Evolutionary conservation across 2,888 invertebrate species (phyloP).

Genomic region (Gastracanthus pulcherrimus): DNA sequence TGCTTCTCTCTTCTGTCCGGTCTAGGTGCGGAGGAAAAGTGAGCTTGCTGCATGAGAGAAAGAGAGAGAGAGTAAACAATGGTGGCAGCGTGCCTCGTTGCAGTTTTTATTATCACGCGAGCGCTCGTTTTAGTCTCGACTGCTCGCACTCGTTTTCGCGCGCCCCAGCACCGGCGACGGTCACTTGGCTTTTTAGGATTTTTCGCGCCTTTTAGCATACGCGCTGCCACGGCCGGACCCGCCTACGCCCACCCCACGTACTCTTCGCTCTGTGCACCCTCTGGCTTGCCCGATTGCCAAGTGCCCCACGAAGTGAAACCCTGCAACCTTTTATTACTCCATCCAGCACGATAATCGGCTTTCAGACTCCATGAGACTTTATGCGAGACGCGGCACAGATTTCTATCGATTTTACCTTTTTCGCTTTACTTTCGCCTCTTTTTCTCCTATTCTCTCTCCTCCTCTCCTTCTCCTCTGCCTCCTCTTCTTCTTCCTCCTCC

Average conservation of each 20-base stretch:
- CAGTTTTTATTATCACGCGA: slow-evolving; percentile 50
- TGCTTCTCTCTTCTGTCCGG: too few species aligned
- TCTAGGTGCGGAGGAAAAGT: background rate
- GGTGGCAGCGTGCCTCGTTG: slow-evolving; percentile 31
- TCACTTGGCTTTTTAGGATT: slow-evolving; percentile 37
- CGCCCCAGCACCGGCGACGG: background rate
- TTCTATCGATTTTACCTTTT: slow-evolving; percentile 52
- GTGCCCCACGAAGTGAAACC: slow-evolving; percentile 19
- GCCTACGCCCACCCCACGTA: too few species aligned
- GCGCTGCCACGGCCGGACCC: background rate
- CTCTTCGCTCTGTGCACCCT: too few species aligned
- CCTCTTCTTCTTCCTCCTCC: background rate
- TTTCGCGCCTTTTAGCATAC: slow-evolving; percentile 50
- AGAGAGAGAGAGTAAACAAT: slow-evolving; percentile 27
- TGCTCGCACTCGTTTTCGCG: background rate
- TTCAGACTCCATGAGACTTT: slow-evolving; percentile 51
- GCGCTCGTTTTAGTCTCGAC: slow-evolving; percentile 26
- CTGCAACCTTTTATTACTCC: slow-evolving; percentile 55
- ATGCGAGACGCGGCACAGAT: slow-evolving; percentile 55
- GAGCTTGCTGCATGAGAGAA: too few species aligned
- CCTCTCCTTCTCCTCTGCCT: background rate
- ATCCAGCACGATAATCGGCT: slow-evolving; percentile 56
- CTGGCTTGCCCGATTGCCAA: slow-evolving; percentile 42
- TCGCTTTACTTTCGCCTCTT: background rate
- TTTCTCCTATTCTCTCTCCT: background rate